phyloP scores from a whole-genome alignment of 2,113 vertebrate species.

The Alethe diademata region DNA sequence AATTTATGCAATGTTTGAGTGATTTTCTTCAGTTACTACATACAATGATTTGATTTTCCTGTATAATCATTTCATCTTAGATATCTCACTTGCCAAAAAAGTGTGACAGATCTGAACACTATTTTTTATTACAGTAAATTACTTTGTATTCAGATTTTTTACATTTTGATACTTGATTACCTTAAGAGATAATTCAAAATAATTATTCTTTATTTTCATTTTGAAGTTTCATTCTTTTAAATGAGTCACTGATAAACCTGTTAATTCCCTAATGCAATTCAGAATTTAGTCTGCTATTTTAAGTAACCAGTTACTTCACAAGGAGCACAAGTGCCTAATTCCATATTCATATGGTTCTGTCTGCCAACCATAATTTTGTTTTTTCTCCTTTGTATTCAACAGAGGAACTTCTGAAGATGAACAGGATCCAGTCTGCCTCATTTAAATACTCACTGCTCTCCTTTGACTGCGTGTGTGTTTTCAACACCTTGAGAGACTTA shows the following conservation, averaged over 20 bases:
- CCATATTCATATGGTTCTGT: background rate
- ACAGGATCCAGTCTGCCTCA: background rate
- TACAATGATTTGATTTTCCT: conserved; percentile 41
- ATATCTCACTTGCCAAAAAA: background rate
- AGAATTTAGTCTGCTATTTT: background rate
- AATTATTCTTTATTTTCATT: background rate
- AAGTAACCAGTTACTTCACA: background rate
- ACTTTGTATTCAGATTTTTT: background rate
- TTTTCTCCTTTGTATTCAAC: background rate
- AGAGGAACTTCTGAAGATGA: background rate
- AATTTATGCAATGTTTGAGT: conserved; percentile 46
- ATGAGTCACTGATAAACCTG: background rate
- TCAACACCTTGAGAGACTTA: background rate
- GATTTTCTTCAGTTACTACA: conserved; percentile 31
- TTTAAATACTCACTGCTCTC: background rate
- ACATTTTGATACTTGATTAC: background rate
- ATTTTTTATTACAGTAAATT: background rate
- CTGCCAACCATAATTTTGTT: background rate
- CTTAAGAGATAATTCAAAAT: background rate
- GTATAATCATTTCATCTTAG: conserved; percentile 22
- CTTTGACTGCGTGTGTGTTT: background rate
- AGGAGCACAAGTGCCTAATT: accelerated
- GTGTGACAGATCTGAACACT: background rate
- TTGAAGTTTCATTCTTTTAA: background rate
- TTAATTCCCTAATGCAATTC: background rate